A percentile compares a stretch with the other conserved stretches of the same genome.
phyloP scores from a whole-genome alignment of 1,140 invertebrate genomes.

The Scylla paramamosain region DNA sequence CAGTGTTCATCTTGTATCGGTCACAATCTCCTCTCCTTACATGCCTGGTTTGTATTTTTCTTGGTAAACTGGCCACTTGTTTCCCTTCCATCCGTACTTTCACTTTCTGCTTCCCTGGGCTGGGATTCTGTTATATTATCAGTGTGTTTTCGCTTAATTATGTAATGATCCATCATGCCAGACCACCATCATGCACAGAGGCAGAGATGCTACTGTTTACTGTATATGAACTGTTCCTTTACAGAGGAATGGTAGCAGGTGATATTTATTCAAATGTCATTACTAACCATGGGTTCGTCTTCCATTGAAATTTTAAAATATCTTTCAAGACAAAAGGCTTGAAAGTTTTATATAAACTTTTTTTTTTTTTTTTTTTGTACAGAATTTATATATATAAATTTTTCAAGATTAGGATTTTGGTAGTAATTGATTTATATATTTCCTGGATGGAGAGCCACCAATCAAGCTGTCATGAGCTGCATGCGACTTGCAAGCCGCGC shows the following conservation, averaged over 20 bases:
- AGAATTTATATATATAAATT: too few relatives aligned
- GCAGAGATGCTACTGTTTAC: constrained; percentile 48
- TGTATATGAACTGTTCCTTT: constrained; percentile 25
- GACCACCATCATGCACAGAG: constrained; percentile 44
- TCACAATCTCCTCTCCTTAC: constrained; percentile 27
- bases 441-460: too few relatives aligned
- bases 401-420: not conserved
- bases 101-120: constrained; percentile 33
- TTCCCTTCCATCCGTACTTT: constrained; percentile 39
- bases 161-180: constrained; percentile 49
- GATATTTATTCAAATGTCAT: constrained; percentile 34
- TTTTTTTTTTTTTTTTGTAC: not conserved
- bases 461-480: constrained; percentile 30
- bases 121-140: constrained; percentile 50
- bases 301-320: constrained; percentile 59
- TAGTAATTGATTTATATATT: not conserved
- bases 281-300: not conserved
- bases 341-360: constrained; percentile 4
- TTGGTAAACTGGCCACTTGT: constrained; percentile 35
- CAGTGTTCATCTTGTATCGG: constrained; percentile 44
- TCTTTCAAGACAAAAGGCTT: constrained; percentile 25
- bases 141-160: constrained; percentile 39
- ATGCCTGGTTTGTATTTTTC: not conserved
- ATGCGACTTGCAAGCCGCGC: too few relatives aligned
- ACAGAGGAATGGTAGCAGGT: constrained; percentile 38